These are phyloP conservation scores for Microcebus griseorufus DNA, from an alignment of 2,113 vertebrate genomes.

Conservation along the genomic window DNA sequence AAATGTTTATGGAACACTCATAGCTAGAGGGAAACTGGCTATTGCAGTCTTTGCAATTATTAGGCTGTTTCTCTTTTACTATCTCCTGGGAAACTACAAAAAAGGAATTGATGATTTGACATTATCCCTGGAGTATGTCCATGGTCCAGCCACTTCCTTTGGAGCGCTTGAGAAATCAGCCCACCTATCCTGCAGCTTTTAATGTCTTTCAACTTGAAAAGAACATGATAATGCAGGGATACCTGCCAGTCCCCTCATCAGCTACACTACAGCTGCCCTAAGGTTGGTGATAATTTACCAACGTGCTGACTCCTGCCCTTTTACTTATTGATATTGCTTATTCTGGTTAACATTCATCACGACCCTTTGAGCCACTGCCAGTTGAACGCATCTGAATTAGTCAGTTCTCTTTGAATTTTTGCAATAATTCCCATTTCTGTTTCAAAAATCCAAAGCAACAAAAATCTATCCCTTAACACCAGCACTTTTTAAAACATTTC, in stretches of 20 bases:
- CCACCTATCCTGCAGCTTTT: not conserved
- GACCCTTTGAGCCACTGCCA: not conserved
- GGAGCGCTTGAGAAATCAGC: not conserved
- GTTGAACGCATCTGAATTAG: not conserved
- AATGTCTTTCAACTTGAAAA: not conserved
- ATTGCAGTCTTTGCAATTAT: not conserved
- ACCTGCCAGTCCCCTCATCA: not conserved
- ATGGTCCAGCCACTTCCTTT: not conserved
- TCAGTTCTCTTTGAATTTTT: not conserved
- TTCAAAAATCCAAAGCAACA: constrained; percentile 31
- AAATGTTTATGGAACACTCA: not conserved
- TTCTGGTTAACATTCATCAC: not conserved
- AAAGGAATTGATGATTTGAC: not conserved
- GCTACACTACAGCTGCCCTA: not conserved
- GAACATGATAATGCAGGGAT: not conserved
- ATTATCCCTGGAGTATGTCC: not conserved
- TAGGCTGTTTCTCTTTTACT: not conserved
- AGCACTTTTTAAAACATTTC: not conserved
- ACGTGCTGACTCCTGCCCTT: not conserved
- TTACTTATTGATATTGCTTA: not conserved
- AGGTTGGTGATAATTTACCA: not conserved
- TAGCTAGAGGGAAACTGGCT: not conserved
- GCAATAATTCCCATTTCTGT: not conserved
- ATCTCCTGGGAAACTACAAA: not conserved
- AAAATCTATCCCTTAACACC: not conserved